A percentile compares a stretch with the other conserved stretches of the same genome.
phyloP scores from a whole-genome alignment of 1,140 invertebrate species.

The Epicauta chinensis region DNA sequence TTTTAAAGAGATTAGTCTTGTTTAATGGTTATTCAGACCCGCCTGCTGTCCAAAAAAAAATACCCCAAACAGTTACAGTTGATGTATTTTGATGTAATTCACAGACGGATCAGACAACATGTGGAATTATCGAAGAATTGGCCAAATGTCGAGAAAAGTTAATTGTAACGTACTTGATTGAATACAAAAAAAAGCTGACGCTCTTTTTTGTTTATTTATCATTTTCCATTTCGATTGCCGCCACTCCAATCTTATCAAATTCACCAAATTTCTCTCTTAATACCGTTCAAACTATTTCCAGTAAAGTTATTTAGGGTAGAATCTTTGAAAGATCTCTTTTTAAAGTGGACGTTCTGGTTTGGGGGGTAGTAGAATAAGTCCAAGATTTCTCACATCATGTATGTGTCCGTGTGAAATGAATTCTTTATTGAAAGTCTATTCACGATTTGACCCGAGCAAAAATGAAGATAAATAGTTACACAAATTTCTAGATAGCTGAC shows the following conservation, averaged over 20 bases:
- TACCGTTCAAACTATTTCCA: conserved; percentile 4
- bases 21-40: too few species aligned
- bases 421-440: conserved; percentile 13
- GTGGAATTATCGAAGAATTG: not conserved
- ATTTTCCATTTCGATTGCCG: conserved; percentile 7
- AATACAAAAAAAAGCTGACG: too few species aligned
- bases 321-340: conserved; percentile 7
- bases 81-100: conserved; percentile 4
- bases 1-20: too few species aligned
- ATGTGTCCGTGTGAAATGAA: conserved; percentile 13
- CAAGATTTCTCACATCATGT: too few species aligned
- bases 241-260: conserved; percentile 1
- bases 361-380: conserved; percentile 1
- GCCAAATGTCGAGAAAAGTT: not conserved
- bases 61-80: conserved; percentile 1
- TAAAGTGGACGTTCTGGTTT: conserved; percentile 17
- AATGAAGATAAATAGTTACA: conserved; percentile 25
- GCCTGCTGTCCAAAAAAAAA: not conserved
- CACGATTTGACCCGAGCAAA: conserved; percentile 17
- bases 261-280: too few species aligned
- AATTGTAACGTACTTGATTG: not conserved
- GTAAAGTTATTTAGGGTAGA: conserved; percentile 20
- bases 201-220: too few species aligned
- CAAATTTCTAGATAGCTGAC: conserved; percentile 19
- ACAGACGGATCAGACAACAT: too few species aligned